Percentiles rank a stretch among this genome's conserved stretches.
Conservation (phyloP, 2,797 vertebrate genomes). For the Cyprinella venusta region DNA sequence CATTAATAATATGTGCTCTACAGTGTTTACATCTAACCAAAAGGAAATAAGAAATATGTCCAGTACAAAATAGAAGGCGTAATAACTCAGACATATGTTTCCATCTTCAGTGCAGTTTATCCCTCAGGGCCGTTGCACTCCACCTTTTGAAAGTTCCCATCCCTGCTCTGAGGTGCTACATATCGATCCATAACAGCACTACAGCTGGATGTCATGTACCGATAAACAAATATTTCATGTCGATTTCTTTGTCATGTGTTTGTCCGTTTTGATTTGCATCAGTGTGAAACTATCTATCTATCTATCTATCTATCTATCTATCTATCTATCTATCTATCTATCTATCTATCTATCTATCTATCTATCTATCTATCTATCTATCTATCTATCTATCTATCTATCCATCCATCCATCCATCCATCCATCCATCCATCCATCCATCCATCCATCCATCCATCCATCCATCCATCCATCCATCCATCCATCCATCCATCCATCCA, state of each 20-base stretch:
- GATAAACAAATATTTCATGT: slow-evolving; percentile 25
- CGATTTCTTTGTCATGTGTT: slow-evolving; percentile 20
- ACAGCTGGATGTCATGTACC: slow-evolving; percentile 15
- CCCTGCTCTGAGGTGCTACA: neutral
- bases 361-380: too few relatives aligned
- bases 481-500: too few relatives aligned
- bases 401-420: too few relatives aligned
- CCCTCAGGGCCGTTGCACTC: slow-evolving; percentile 3
- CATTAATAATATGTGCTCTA: slow-evolving; percentile 29
- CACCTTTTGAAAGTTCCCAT: neutral
- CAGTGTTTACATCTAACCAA: slow-evolving; percentile 22
- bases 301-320: too few relatives aligned
- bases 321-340: too few relatives aligned
- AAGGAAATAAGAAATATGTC: slow-evolving; percentile 36
- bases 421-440: too few relatives aligned
- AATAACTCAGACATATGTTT: slow-evolving; percentile 22
- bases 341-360: too few relatives aligned
- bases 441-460: too few relatives aligned
- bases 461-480: too few relatives aligned
- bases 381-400: too few relatives aligned
- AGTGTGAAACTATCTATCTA: too few relatives aligned
- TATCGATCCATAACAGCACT: slow-evolving; percentile 12
- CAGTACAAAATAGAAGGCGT: slow-evolving; percentile 12
- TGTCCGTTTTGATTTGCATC: neutral
- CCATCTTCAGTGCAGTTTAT: slow-evolving; percentile 20